Conservation (phyloP, 2,888 invertebrate species). For the Tromatobia lineatoria region DNA sequence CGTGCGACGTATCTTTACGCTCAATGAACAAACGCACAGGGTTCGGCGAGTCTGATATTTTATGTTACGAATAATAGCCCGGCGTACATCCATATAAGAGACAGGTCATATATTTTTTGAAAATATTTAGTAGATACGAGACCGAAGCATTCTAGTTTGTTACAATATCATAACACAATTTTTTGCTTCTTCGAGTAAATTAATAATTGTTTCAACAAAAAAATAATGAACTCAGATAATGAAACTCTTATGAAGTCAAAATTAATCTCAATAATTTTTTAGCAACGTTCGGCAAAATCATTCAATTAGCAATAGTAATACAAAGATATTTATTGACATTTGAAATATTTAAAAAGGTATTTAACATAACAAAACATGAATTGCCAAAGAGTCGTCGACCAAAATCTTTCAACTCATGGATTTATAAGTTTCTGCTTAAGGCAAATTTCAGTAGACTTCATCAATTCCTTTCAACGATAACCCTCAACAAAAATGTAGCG, state of each 20-base stretch:
- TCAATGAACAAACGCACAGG: constrained; percentile 67
- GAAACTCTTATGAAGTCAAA: not conserved
- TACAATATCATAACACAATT: not conserved
- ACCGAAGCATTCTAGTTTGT: not conserved
- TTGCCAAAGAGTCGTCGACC: no score
- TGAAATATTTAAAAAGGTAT: no score
- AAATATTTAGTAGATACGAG: not conserved
- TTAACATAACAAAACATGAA: no score
- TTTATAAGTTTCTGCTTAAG: no score
- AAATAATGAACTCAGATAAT: not conserved
- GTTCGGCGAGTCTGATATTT: constrained; percentile 14
- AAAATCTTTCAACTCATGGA: no score
- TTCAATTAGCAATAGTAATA: no score
- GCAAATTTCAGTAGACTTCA: no score
- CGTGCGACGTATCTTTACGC: constrained; percentile 69
- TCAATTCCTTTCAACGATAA: no score
- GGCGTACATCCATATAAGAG: constrained; percentile 4
- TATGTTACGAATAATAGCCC: constrained; percentile 21
- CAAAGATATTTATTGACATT: no score
- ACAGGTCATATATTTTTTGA: not conserved
- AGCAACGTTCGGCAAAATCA: no score
- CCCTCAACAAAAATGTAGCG: no score
- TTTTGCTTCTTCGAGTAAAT: not conserved
- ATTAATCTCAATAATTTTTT: no score
- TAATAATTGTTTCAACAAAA: not conserved